A percentile compares a stretch with the other conserved stretches of the same genome.
Evolutionary conservation across 64 coral and sea anemone genomes (phyloP).

Genomic region (Pocillopora verrucosa): DNA sequence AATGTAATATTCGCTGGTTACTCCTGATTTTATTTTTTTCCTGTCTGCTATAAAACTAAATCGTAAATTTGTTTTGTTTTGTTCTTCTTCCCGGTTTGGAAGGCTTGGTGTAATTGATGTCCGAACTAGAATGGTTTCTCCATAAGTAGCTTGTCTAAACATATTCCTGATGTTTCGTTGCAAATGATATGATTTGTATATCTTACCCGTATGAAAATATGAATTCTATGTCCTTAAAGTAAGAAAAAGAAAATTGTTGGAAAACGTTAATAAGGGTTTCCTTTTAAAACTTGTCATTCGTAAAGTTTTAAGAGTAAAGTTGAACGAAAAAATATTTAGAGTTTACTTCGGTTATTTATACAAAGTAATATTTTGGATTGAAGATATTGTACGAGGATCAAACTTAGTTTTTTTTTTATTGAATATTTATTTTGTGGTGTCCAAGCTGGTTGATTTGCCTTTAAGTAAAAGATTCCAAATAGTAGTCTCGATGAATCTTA

Average conservation of each 20-base stretch:
- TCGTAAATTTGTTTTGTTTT: neutral
- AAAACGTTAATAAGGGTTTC: no score
- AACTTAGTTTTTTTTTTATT: neutral
- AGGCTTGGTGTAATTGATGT: neutral
- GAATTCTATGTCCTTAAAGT: no score
- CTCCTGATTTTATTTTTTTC: neutral
- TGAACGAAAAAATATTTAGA: neutral
- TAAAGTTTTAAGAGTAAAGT: no score
- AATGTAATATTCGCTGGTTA: neutral
- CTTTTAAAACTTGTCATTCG: no score
- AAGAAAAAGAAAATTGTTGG: no score
- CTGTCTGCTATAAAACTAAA: neutral
- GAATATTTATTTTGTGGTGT: neutral
- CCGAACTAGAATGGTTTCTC: neutral
- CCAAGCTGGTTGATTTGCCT: neutral
- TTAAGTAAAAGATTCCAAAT: neutral
- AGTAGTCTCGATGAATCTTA: neutral
- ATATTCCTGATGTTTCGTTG: neutral
- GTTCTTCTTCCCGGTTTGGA: neutral
- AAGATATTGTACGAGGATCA: neutral
- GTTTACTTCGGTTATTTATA: neutral
- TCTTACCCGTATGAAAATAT: no score
- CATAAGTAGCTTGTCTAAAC: neutral
- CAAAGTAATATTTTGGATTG: neutral
- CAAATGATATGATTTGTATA: neutral